Base-by-base conservation (phyloP, 2,888 invertebrate genomes). In the Axea sp. region DNA sequence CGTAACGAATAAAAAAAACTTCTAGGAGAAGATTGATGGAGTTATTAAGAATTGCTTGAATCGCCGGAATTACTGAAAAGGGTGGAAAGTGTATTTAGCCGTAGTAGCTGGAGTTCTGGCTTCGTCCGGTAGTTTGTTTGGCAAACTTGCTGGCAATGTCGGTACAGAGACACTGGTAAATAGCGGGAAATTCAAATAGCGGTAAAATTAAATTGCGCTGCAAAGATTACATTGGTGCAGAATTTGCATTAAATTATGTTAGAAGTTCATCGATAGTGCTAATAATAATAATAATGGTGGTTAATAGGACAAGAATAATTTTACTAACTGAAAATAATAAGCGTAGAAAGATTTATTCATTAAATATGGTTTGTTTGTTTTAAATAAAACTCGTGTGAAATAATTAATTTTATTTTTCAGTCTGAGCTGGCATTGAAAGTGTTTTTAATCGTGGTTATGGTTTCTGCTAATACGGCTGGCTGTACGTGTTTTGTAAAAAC, bases 401-500 rank as follows among this genome's bases (percentile, higher is more conserved):
- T 28, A 1, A 28, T 3, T 28, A 28, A 35, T 19, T 28, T 65
- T 73, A 71, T 49, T 49, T 53, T 79, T 51, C 65, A 84, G 84
- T 33, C 65, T 15, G 71, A 77, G 2, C 37, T 82, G 55, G 1
- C 82, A 43, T 41, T 86, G 28, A 87, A 86, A 74, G 31, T 77
- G 19, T 24, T 74, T 30, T 88, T 87, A 59, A 78, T 90, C 83
- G 82, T 86, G 8, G 73, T 89, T 2, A 92, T 93, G 93, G 81
- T 93, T 37, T 71, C 89, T 8, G 89, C 88, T 17, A 93, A 93
- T 80, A 91, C 91, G 0, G 89, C 90, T 80, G 91, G 91, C 15
- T 91, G 91, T 86, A 89, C 91, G 6, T 89, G 91, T 78, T 93
- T 92, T 82, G 89, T 92, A 37, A 91, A 91, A 76, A 91, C 92